phyloP scores from a whole-genome alignment of 2,113 vertebrate species.

The Accipiter cooperii region DNA sequence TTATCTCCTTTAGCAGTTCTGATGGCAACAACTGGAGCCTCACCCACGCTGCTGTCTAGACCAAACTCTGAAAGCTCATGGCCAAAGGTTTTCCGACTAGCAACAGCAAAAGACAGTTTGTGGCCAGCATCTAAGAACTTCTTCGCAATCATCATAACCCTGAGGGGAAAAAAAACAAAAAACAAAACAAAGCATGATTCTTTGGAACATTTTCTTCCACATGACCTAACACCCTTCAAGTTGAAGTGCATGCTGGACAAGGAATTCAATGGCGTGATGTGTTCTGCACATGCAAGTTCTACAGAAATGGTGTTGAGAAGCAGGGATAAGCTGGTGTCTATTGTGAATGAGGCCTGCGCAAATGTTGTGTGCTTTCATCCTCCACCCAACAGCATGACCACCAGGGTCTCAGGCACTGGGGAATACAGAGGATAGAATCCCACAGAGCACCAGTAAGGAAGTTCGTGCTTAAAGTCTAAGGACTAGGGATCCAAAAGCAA shows the following conservation, averaged over 20 bases:
- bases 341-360: not conserved
- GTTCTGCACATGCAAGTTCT: not conserved
- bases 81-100: conserved; percentile 83
- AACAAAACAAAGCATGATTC: not conserved
- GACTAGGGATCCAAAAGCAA: not conserved
- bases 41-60: conserved; percentile 79
- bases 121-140: conserved; percentile 89
- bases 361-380: not conserved
- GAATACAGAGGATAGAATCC: not conserved
- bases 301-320: not conserved
- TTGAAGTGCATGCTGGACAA: accelerated
- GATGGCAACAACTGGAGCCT: conserved; percentile 87
- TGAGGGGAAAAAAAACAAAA: conserved; percentile 21
- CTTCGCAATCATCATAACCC: conserved; percentile 96
- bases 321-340: not conserved
- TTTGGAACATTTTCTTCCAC: not conserved
- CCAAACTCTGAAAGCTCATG: conserved; percentile 90
- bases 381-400: accelerated
- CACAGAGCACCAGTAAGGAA: not conserved
- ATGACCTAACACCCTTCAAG: accelerated
- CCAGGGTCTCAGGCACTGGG: not conserved
- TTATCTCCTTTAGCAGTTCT: conserved; percentile 90
- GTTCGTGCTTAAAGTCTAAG: not conserved
- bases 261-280: not conserved
- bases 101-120: conserved; percentile 87